These are phyloP conservation scores for Gymnoscopelus microlampas DNA, from an alignment of 2,797 vertebrate species.

Conservation along the genomic window DNA sequence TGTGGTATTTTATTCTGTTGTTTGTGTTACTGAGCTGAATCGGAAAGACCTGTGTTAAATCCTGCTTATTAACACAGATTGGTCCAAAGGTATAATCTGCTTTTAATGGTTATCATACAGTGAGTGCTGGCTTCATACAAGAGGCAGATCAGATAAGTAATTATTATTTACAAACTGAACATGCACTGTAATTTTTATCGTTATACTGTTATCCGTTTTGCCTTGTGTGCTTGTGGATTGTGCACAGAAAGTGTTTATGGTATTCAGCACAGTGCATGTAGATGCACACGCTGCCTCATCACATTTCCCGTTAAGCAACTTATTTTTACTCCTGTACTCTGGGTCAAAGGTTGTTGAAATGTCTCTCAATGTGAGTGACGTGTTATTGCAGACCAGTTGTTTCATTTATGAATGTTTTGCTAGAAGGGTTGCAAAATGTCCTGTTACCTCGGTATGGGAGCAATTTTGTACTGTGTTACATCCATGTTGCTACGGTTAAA, in stretches of 20 bases:
- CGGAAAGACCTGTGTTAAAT: conserved; percentile 1
- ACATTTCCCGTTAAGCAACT: background rate
- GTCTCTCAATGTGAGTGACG: conserved; percentile 24
- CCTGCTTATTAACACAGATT: background rate
- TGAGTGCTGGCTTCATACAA: background rate
- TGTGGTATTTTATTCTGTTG: background rate
- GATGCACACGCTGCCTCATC: background rate
- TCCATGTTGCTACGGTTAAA: background rate
- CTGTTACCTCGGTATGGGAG: background rate
- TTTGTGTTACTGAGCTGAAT: background rate
- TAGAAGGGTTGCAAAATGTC: background rate
- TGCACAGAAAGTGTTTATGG: background rate
- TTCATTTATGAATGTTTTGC: background rate
- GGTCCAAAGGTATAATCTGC: background rate
- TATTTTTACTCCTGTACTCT: conserved; percentile 8
- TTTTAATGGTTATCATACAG: conserved; percentile 1
- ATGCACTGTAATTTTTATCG: background rate
- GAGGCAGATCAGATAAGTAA: background rate
- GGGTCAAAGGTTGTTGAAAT: conserved; percentile 12
- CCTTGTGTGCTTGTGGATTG: background rate
- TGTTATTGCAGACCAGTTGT: conserved; percentile 14
- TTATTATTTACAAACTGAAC: too few relatives aligned
- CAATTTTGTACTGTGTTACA: background rate
- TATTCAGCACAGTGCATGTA: background rate
- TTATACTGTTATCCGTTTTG: background rate